Base-by-base conservation (phyloP, 2,113 vertebrate species). In the Misgurnus anguillicaudatus region DNA sequence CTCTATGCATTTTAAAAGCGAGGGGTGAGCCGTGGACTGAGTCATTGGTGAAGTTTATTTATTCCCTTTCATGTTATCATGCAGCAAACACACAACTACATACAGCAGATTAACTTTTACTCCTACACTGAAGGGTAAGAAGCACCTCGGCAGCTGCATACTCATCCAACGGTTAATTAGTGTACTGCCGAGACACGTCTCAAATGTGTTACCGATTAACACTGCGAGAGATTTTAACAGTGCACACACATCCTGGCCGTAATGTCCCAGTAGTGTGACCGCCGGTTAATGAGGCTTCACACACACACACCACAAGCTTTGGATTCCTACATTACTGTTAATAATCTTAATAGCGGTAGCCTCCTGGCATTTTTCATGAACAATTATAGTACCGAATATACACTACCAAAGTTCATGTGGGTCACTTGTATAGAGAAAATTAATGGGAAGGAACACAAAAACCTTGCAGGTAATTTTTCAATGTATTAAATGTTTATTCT, bases 161-260 rank as follows among this genome's bases (percentile, higher is more conserved):
- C 51, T 41, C 38, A 14, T 73, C 5, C n/a, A 13, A 17, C 21
- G 70, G 11, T 75, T 75, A 75, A 75, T 75, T 75, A 75, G 41
- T 47, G 2, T 39, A 7, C 0, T 6, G n/a, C n/a, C 1, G 7
- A 7, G 0, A 60, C 39, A 17, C 13, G 4, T 24, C 41, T 62
- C 72, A 17, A 48, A 75, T 61, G 57, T 61, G 58, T 62, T 62
- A 75, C 57, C 24, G 72, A 75, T 75, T 47, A 75, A 62, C 55
- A 36, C 53, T 57, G 21, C 4, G 3, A 62, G 60, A 62, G 31
- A 1, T n/a, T 73, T 60, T 11, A 31, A 39, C 53, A 14, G 9
- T 14, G 17, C 51, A 41, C 39, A 75, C 72, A 62, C 57, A 74
- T 21, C 16, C 57, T 62, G 71, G 71, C 57, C 57, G 21, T 73